These are phyloP conservation scores for Frankliniella intonsa DNA, from an alignment of 2,888 invertebrate genomes.

Conservation along the genomic window DNA sequence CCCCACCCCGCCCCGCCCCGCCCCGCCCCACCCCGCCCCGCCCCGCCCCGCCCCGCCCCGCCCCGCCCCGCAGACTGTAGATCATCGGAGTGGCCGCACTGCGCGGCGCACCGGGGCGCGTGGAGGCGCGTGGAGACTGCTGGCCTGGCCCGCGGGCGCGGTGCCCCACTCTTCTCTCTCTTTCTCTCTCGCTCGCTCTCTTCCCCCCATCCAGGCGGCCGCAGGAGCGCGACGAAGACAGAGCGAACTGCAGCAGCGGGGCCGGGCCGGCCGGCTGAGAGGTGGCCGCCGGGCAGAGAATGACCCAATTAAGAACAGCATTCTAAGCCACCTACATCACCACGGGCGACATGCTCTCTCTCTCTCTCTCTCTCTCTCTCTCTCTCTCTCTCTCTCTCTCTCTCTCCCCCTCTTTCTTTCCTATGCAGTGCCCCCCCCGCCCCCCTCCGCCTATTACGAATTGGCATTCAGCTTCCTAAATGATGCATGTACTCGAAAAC, in stretches of 20 bases:
- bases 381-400: no score
- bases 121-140: background rate
- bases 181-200: background rate
- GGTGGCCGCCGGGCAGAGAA: background rate
- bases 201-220: background rate
- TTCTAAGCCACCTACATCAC: conserved; percentile 10
- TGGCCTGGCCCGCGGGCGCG: background rate
- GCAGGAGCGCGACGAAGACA: background rate
- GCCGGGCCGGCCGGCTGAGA: background rate
- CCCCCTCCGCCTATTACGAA: no score
- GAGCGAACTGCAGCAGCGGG: background rate
- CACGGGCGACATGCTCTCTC: background rate
- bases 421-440: no score
- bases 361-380: no score
- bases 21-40: no score
- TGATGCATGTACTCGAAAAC: no score
- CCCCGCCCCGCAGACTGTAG: no score
- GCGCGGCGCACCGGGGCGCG: background rate
- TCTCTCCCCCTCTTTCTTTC: no score
- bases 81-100: no score
- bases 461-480: no score
- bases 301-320: conserved; percentile 6
- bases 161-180: background rate
- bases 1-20: no score
- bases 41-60: no score